Evolutionary conservation across 1,140 invertebrate genomes (phyloP).

Genomic region (Drosophila nannoptera): DNA sequence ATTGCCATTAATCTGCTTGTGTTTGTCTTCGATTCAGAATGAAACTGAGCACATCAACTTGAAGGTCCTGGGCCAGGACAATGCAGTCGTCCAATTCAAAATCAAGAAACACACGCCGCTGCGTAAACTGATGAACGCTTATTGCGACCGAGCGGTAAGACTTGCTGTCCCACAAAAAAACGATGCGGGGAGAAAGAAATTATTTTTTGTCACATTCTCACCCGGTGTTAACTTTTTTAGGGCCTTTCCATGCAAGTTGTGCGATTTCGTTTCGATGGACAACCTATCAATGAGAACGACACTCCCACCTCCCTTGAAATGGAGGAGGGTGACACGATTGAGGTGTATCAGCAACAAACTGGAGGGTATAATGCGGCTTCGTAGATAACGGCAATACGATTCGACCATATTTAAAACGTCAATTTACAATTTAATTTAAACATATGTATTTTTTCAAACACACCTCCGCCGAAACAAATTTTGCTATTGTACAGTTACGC

Average conservation of each 20-base stretch:
- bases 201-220: background rate
- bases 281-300: conserved; percentile 94
- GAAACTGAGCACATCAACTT: conserved; percentile 93
- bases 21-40: conserved; percentile 16
- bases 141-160: conserved; percentile 89
- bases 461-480: background rate
- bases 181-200: background rate
- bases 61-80: conserved; percentile 95
- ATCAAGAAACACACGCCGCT: conserved; percentile 96
- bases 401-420: background rate
- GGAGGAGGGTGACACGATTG: conserved; percentile 96
- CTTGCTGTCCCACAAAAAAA: too few relatives aligned
- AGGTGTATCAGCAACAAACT: conserved; percentile 95
- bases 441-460: background rate
- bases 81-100: conserved; percentile 96
- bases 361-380: conserved; percentile 81
- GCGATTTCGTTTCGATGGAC: conserved; percentile 94
- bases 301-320: conserved; percentile 93
- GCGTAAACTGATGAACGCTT: conserved; percentile 95
- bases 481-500: conserved; percentile 7
- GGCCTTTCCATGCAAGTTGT: conserved; percentile 91
- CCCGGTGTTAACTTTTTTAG: background rate
- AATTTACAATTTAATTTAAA: background rate
- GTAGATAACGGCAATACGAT: background rate
- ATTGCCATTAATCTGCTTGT: background rate